These are phyloP conservation scores for Pyrochroa serraticornis DNA, from an alignment of 2,888 invertebrate genomes.

Conservation along the genomic window DNA sequence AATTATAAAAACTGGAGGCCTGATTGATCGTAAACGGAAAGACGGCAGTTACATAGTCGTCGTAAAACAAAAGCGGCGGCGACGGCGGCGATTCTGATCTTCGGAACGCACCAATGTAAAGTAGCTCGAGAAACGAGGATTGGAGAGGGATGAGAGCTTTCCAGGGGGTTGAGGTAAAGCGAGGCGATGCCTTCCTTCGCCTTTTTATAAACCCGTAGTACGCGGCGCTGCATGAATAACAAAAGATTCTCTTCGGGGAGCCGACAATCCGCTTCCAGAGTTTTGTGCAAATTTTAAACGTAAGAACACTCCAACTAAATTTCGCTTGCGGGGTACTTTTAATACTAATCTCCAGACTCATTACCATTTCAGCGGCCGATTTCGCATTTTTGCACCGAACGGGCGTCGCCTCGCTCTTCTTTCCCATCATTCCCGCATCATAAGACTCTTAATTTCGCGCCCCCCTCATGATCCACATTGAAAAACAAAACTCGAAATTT, in stretches of 20 bases:
- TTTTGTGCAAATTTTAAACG: slow-evolving; percentile 49
- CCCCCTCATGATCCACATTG: neutral
- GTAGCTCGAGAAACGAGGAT: slow-evolving; percentile 30
- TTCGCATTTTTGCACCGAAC: slow-evolving; percentile 19
- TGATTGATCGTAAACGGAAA: slow-evolving; percentile 30
- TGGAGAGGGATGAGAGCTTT: slow-evolving; percentile 31
- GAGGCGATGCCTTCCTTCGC: slow-evolving; percentile 38
- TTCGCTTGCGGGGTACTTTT: slow-evolving; percentile 36
- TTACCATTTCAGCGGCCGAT: slow-evolving; percentile 37
- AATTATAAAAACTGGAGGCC: slow-evolving; percentile 25
- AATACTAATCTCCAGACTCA: slow-evolving; percentile 42
- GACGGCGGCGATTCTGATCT: slow-evolving; percentile 31
- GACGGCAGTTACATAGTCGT: slow-evolving; percentile 12
- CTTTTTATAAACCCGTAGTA: slow-evolving; percentile 50
- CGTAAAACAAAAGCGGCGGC: slow-evolving; percentile 33
- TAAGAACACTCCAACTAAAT: slow-evolving; percentile 39
- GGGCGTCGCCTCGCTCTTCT: neutral
- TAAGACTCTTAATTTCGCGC: too few species aligned
- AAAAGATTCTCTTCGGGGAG: slow-evolving; percentile 45
- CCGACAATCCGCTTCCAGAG: slow-evolving; percentile 48
- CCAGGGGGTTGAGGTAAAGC: slow-evolving; percentile 32
- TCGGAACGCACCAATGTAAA: slow-evolving; percentile 34
- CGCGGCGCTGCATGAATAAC: slow-evolving; percentile 55
- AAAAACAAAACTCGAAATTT: neutral
- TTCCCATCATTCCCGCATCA: neutral